These are phyloP conservation scores for Bufo bufo DNA, from an alignment of 2,113 vertebrate genomes.

Conservation along the genomic window DNA sequence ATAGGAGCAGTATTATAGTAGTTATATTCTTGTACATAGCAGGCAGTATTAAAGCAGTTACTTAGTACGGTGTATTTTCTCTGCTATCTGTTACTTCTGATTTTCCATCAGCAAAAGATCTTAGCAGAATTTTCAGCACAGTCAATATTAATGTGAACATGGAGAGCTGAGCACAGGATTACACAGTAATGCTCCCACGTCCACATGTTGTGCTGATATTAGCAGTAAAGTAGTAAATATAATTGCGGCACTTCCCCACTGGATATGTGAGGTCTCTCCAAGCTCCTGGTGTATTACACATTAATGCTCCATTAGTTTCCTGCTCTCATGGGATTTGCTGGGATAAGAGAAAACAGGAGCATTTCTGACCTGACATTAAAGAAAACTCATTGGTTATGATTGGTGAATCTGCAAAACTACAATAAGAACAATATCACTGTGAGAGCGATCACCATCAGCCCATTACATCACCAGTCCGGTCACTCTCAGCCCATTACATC, in stretches of 20 bases:
- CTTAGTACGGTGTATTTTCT: not conserved
- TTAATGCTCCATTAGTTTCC: constrained; percentile 22
- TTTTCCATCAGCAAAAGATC: too few relatives aligned
- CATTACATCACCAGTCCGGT: not conserved
- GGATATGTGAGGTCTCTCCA: not conserved
- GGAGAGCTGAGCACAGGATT: not conserved
- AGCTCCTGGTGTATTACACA: constrained; percentile 15
- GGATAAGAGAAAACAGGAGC: constrained; percentile 33
- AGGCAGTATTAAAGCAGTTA: too few relatives aligned
- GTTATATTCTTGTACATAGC: not conserved
- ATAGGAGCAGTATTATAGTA: not conserved
- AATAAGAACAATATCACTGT: not conserved
- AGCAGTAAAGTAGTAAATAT: constrained; percentile 22
- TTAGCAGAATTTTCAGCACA: not conserved
- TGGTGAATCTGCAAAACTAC: not conserved
- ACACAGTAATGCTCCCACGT: not conserved
- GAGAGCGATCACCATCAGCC: not conserved
- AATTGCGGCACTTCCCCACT: not conserved
- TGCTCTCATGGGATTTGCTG: constrained; percentile 18
- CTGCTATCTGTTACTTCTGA: not conserved
- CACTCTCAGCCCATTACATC: not conserved
- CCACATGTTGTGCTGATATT: constrained; percentile 6
- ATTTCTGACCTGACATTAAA: constrained; percentile 7
- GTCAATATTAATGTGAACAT: constrained; percentile 36
- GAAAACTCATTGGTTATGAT: not conserved